Conservation (phyloP, 30 jellyfish, hydroid and myxozoan genomes). For the Aurelia aurita region DNA sequence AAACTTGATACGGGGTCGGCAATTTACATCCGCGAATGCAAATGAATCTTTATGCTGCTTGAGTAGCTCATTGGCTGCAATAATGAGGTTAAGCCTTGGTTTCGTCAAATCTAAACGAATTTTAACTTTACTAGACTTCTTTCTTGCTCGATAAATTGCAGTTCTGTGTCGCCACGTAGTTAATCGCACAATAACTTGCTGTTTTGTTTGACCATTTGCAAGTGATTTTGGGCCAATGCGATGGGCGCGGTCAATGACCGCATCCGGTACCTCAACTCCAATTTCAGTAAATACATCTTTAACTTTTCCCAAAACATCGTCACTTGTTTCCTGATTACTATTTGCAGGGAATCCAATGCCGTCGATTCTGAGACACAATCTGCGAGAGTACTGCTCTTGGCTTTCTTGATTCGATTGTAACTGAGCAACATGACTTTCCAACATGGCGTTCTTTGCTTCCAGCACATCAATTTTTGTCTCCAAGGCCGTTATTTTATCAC, state of each 20-base stretch:
- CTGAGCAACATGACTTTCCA: neutral
- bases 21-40: neutral
- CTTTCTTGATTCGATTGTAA: neutral
- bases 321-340: constrained; percentile 14
- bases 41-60: neutral
- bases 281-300: no score
- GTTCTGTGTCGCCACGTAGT: no score
- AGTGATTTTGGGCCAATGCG: no score
- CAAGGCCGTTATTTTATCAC: neutral
- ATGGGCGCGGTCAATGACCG: no score
- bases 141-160: no score
- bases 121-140: neutral
- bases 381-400: no score
- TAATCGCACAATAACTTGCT: no score
- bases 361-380: no score
- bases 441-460: neutral
- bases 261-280: no score
- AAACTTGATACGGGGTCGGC: constrained; percentile 7
- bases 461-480: no score
- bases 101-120: constrained; percentile 7
- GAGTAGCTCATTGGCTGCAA: neutral
- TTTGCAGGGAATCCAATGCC: constrained; percentile 21
- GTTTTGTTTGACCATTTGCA: no score
- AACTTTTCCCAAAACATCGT: constrained; percentile 4
- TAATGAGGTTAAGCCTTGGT: neutral